Conservation (phyloP, 1,140 invertebrate species). For the Philotrypesis tridentata region DNA sequence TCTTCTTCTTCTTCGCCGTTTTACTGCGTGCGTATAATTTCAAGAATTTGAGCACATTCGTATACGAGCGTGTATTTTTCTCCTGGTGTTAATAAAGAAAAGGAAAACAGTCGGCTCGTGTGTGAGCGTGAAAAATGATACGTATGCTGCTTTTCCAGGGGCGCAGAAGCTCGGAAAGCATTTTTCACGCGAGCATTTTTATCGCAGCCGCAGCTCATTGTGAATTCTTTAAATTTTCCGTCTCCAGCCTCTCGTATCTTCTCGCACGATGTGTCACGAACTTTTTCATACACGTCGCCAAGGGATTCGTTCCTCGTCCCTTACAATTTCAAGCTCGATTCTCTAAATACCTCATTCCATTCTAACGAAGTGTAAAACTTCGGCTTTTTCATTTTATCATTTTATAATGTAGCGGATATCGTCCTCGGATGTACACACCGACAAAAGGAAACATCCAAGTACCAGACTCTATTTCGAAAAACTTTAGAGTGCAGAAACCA, state of each 20-base stretch:
- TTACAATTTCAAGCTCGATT: background rate
- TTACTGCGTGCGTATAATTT: background rate
- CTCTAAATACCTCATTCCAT: background rate
- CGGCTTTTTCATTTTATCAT: background rate
- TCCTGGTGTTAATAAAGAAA: background rate
- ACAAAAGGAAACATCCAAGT: no score
- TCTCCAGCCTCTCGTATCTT: background rate
- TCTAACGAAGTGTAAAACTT: background rate
- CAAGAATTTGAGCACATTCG: no score
- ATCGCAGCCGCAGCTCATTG: constrained; percentile 9
- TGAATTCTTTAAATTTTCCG: constrained; percentile 21
- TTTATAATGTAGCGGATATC: background rate
- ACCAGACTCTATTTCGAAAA: no score
- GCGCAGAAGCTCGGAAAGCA: constrained; percentile 13
- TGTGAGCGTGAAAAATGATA: constrained; percentile 2
- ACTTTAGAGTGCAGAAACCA: no score
- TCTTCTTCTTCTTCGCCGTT: background rate
- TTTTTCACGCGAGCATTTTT: background rate
- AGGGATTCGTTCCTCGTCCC: background rate
- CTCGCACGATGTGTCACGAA: background rate
- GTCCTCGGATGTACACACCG: background rate
- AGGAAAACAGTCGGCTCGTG: background rate
- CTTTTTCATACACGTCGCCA: constrained; percentile 2
- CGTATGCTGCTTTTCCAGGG: background rate
- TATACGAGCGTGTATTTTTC: no score